phyloP scores from a whole-genome alignment of 2,797 vertebrate species.

The Microctenopoma steveboyesi region DNA sequence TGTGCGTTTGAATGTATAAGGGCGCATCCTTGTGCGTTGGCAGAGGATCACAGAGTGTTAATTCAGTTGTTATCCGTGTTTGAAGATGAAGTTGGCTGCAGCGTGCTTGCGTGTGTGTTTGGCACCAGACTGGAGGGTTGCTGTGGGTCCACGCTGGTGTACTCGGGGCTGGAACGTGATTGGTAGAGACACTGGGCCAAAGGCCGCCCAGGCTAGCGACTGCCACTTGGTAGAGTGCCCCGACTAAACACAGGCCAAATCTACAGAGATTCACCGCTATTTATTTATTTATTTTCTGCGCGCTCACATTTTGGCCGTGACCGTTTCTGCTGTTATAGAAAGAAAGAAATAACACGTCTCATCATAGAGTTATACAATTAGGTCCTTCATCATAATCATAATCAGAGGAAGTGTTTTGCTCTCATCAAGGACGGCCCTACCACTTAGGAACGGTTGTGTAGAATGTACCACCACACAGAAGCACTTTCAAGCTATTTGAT shows the following conservation, averaged over 20 bases:
- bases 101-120: slow-evolving; percentile 62
- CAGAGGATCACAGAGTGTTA: slow-evolving; percentile 75
- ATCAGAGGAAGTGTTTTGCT: slow-evolving; percentile 35
- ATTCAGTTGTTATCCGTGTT: slow-evolving; percentile 84
- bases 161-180: slow-evolving; percentile 68
- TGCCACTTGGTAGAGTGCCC: slow-evolving; percentile 76
- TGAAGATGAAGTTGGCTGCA: slow-evolving; percentile 75
- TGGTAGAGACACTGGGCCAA: slow-evolving; percentile 75
- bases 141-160: slow-evolving; percentile 70
- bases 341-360: slow-evolving; percentile 25
- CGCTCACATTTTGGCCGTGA: slow-evolving; percentile 47
- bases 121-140: slow-evolving; percentile 69
- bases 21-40: slow-evolving; percentile 80
- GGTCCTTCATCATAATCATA: slow-evolving; percentile 30
- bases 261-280: slow-evolving; percentile 63
- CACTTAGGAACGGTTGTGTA: slow-evolving; percentile 28
- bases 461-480: slow-evolving; percentile 39
- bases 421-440: slow-evolving; percentile 40
- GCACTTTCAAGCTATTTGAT: slow-evolving; percentile 42
- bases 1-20: slow-evolving; percentile 60
- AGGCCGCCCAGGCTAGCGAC: slow-evolving; percentile 71
- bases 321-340: slow-evolving; percentile 35
- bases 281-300: slow-evolving; percentile 34
- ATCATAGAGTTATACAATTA: slow-evolving; percentile 26
- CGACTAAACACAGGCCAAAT: slow-evolving; percentile 72